Evolutionary conservation across 2,888 invertebrate species (phyloP), one percentile per base, ranked within the genome.

Genomic region (Oscheius myriophilus): DNA sequence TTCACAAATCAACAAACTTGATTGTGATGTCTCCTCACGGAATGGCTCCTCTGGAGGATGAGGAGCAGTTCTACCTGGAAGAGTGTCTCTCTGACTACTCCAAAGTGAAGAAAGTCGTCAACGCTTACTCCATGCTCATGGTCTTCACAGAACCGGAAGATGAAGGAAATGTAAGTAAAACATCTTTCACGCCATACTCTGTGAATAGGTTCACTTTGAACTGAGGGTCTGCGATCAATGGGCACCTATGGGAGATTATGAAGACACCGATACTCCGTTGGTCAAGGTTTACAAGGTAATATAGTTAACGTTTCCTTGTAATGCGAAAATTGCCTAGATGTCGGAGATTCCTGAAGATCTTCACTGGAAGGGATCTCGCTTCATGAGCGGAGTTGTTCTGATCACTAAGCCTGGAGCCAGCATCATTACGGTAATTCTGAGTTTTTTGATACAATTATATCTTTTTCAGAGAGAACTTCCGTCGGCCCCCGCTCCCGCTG

Each of bases 151-250:
- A 81, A 21, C 80, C 80, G 23, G 84, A 78, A 49, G 79, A 79
- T 11, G 83, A 82, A 54, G 82, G 82, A 69, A 77, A 75, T 9
- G 83, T 83, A 42, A 70, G 70, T 61, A 14, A 9, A 43, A 45
- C 33, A 26, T 42, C 12, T 62, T 41, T 18, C 46, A 53, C 2
- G 6, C 18, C 16, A 43, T 4, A 12, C 12, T 23, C 23, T 18
- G 41, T n/a, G 68, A 21, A 59, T 58, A 83, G 83, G 78, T 85
- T 9, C 85, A 81, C 72, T 85, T 84, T 67, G 85, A 85, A 57
- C 77, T 85, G 63, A 80, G 80, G 69, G 82, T 84, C 7, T 85
- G 85, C 69, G 85, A 85, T 67, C 83, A 84, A 58, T 85, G 85
- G 85, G 81, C 73, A n/a, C 78, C 81, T 41, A 76, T 80, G 75